phyloP scores from a whole-genome alignment of 2,888 invertebrate genomes.

The Archaeoteleia sp. region DNA sequence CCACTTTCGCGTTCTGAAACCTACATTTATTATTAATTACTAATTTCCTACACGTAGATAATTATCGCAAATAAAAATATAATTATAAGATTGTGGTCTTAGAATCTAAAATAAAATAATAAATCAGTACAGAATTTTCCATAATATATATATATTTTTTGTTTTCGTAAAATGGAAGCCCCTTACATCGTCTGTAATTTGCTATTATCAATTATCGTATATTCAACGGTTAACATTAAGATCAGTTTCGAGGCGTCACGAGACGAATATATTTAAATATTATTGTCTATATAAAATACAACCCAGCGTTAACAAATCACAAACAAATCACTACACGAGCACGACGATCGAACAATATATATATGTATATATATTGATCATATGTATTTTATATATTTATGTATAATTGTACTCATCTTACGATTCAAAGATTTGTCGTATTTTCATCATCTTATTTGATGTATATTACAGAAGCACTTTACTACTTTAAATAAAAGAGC shows the following conservation, averaged over 20 bases:
- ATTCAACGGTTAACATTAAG: conserved; percentile 56
- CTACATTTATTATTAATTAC: too few relatives aligned
- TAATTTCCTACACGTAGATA: too few relatives aligned
- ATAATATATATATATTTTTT: conserved; percentile 56
- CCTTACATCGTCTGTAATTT: conserved; percentile 63
- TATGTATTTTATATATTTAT: conserved; percentile 22
- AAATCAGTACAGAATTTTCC: conserved; percentile 37
- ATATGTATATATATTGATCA: conserved; percentile 34
- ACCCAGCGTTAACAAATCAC: conserved; percentile 47
- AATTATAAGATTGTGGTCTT: background rate
- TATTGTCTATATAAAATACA: conserved; percentile 47
- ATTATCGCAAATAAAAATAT: background rate
- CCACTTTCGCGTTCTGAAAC: too few relatives aligned
- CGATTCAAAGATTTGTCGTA: conserved; percentile 26
- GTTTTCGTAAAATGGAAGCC: conserved; percentile 67
- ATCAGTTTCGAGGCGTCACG: conserved; percentile 39
- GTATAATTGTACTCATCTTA: conserved; percentile 34
- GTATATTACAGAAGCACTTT: conserved; percentile 42
- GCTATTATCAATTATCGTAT: conserved; percentile 58
- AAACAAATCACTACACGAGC: conserved; percentile 41
- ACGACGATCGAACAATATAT: conserved; percentile 40
- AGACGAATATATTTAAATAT: conserved; percentile 33
- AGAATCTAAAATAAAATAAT: conserved; percentile 5
- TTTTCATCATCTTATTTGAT: conserved; percentile 25
- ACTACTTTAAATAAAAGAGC: too few relatives aligned